Evolutionary conservation across 2,113 vertebrate genomes (phyloP).

Genomic region (Phycodurus eques): DNA sequence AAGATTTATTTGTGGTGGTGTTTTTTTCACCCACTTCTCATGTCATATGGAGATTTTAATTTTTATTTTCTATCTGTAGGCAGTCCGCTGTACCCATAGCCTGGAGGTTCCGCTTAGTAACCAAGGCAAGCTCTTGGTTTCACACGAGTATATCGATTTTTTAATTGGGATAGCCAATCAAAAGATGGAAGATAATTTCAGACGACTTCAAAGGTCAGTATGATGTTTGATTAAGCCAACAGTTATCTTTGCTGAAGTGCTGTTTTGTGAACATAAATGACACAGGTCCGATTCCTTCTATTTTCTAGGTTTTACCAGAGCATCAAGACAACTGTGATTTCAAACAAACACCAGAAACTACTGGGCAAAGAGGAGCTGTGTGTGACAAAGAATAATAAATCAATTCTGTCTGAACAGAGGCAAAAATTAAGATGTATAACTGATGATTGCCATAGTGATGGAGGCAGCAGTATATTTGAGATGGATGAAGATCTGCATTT

Average conservation of each 20-base stretch:
- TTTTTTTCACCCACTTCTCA: too few relatives aligned
- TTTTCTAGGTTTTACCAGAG: constrained; percentile 76
- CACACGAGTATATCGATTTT: constrained; percentile 83
- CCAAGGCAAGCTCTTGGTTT: constrained; percentile 81
- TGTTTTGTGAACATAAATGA: background rate
- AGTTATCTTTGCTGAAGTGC: background rate
- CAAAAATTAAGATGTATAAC: constrained; percentile 55
- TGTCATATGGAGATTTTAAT: background rate
- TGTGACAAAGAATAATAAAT: constrained; percentile 2
- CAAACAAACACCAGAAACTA: constrained; percentile 4
- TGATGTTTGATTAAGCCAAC: background rate
- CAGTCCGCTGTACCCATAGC: constrained; percentile 89
- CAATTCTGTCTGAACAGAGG: constrained; percentile 54
- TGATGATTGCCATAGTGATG: constrained; percentile 23
- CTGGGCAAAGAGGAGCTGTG: background rate
- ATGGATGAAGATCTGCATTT: constrained; percentile 41
- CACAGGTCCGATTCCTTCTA: background rate
- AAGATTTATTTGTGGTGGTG: too few relatives aligned
- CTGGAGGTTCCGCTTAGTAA: constrained; percentile 88
- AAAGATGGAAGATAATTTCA: constrained; percentile 91
- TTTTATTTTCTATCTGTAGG: constrained; percentile 64
- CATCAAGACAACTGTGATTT: constrained; percentile 72
- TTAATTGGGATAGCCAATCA: constrained; percentile 81
- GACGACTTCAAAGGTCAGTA: constrained; percentile 82
- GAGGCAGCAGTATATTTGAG: constrained; percentile 12